Conservation (phyloP, 92 coral and sea anemone genomes). For the Diadumene lineata region DNA sequence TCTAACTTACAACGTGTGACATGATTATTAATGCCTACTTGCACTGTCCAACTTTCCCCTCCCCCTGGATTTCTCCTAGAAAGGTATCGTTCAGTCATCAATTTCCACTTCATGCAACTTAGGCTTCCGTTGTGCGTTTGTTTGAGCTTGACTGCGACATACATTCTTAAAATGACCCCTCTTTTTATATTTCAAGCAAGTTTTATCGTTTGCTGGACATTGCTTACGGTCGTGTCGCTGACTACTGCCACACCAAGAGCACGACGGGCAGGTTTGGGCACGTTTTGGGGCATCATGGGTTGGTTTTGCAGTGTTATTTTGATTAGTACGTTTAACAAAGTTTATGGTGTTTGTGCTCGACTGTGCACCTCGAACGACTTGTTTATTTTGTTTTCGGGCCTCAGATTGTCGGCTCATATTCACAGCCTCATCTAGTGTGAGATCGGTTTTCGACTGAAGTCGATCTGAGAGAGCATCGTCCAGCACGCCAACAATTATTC, state of each 20-base stretch:
- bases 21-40: constrained; percentile 29
- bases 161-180: constrained; percentile 29
- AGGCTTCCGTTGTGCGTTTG: background rate
- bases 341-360: constrained; percentile 22
- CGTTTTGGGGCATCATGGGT: constrained; percentile 7
- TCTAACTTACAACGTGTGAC: constrained; percentile 48
- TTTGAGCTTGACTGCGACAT: constrained; percentile 9
- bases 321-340: constrained; percentile 24
- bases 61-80: constrained; percentile 22
- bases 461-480: constrained; percentile 56
- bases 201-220: constrained; percentile 41
- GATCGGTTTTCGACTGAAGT: constrained; percentile 43
- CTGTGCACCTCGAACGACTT: constrained; percentile 38
- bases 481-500: constrained; percentile 56
- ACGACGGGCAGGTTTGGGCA: constrained; percentile 8
- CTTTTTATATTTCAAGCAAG: constrained; percentile 36
- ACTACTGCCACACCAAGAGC: constrained; percentile 56
- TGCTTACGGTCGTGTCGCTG: constrained; percentile 39
- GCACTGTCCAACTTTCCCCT: constrained; percentile 23
- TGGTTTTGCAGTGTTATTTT: background rate
- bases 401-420: constrained; percentile 47
- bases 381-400: constrained; percentile 44
- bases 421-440: constrained; percentile 47
- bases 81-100: constrained; percentile 26
- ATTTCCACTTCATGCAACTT: constrained; percentile 27